These are phyloP conservation scores for Seriola rivoliana DNA, from an alignment of 2,113 vertebrate species.

Conservation along the genomic window DNA sequence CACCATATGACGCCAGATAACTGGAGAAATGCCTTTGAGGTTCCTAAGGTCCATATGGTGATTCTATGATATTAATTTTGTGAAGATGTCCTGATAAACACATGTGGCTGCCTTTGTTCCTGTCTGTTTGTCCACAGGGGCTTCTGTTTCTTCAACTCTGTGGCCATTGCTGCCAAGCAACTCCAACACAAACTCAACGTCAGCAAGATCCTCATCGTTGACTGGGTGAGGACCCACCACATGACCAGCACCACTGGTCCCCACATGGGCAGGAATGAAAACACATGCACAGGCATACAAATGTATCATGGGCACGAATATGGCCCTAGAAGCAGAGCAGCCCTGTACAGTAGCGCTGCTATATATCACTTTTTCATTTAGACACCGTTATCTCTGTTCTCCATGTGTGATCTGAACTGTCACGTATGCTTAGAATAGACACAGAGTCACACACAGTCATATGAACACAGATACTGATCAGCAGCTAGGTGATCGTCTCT, in stretches of 20 bases:
- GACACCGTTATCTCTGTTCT: conserved; percentile 47
- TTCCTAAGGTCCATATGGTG: conserved; percentile 64
- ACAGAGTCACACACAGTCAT: conserved; percentile 30
- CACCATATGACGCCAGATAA: conserved; percentile 30
- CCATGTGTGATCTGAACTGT: conserved; percentile 58
- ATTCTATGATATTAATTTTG: conserved; percentile 60
- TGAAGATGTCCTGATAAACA: conserved; percentile 67
- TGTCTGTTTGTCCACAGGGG: conserved; percentile 85
- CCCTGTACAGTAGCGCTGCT: conserved; percentile 64
- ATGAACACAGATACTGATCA: conserved; percentile 48
- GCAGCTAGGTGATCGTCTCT: conserved; percentile 54
- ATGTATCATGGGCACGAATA: conserved; percentile 26
- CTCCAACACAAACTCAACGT: conserved; percentile 87
- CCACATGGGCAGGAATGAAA: conserved; percentile 50
- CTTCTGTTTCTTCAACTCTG: conserved; percentile 95
- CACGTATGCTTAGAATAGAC: conserved; percentile 33
- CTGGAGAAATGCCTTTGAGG: conserved; percentile 50
- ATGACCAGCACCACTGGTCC: conserved; percentile 37
- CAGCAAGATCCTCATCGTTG: conserved; percentile 94
- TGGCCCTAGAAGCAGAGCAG: conserved; percentile 24
- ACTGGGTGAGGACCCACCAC: conserved; percentile 89
- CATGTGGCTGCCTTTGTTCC: conserved; percentile 65
- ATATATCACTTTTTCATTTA: conserved; percentile 58
- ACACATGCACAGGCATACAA: conserved; percentile 25
- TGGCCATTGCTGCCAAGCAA: conserved; percentile 92